Evolutionary conservation across 2,797 vertebrate genomes (phyloP).

Genomic region (Coluber constrictor): DNA sequence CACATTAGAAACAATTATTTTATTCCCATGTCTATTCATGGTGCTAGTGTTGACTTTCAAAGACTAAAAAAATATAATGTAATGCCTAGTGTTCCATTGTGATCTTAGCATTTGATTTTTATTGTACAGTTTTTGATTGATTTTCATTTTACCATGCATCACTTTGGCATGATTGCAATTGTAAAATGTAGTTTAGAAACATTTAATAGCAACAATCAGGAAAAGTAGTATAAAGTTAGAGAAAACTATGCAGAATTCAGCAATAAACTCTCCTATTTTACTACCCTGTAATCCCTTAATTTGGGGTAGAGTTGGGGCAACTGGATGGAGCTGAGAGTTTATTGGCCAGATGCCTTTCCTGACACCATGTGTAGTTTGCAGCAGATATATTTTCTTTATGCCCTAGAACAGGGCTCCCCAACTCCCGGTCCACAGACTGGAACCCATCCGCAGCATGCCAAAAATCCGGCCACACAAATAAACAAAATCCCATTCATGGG

Average conservation of each 20-base stretch:
- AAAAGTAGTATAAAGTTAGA: not conserved
- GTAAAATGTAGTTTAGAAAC: not conserved
- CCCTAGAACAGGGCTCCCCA: too few relatives aligned
- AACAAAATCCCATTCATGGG: too few relatives aligned
- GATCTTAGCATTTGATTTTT: not conserved
- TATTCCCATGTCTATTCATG: not conserved
- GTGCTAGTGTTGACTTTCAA: not conserved
- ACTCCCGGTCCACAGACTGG: fast-evolving
- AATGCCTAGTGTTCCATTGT: not conserved
- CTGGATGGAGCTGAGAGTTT: too few relatives aligned
- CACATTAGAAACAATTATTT: not conserved
- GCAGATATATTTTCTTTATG: too few relatives aligned
- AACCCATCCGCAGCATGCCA: too few relatives aligned
- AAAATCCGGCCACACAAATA: too few relatives aligned
- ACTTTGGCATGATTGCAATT: not conserved
- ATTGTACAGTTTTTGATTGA: not conserved
- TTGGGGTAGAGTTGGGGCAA: too few relatives aligned
- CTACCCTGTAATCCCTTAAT: too few relatives aligned
- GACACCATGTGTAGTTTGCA: too few relatives aligned
- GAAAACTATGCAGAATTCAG: not conserved
- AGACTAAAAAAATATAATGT: not conserved
- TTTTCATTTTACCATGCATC: not conserved
- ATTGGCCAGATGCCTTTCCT: too few relatives aligned
- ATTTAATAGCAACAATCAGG: not conserved
- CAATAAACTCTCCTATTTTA: too few relatives aligned